Evolutionary conservation across 2,888 invertebrate genomes (phyloP), one percentile per base, ranked within the genome.

Genomic region (Pachliopta kotzebuea): DNA sequence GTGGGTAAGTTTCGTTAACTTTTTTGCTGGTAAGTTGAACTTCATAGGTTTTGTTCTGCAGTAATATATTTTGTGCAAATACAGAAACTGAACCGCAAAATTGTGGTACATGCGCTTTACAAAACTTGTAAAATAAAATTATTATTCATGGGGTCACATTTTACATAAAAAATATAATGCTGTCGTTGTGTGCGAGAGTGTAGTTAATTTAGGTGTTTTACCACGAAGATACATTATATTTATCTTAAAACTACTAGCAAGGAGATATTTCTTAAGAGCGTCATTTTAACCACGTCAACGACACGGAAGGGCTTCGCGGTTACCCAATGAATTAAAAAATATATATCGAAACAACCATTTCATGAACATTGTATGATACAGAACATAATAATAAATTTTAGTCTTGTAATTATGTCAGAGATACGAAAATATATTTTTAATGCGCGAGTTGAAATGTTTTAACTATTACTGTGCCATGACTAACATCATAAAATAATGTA

Each of bases 281-380:
- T 18, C 57, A 54, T 55, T 60, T 61, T 55, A 55, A 60, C 24
- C 56, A 53, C 59, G 14, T 60, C 42, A 60, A 65, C 20, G 21
- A 50, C 52, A 57, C 56, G 59, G 55, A 61, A 65, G 61, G 65
- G 65, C 61, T 65, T 65, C 61, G 65, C 58, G 65, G 65, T 65
- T 61, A 61, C 55, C 50, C 45, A 55, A 6, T 59, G 55, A 60
- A 20, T 55, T 54, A 54, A 59, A 59, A 59, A 63, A 60, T n/a
- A 6, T 26, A 56, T 50, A 56, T 56, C 31, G 56, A 62, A 56
- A 56, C 21, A 52, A 21, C 21, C 2, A 21, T 52, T 52, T 52
- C 50, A 14, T 52, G 21, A 45, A 45, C 11, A 45, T n/a, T 4
- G 45, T 45, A 4, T n/a, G 45, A n/a, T n/a, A 45, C 45, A 45